These are phyloP conservation scores for Lepidocyrtinus sp. DNA, from an alignment of 2,888 invertebrate species.

Conservation along the genomic window DNA sequence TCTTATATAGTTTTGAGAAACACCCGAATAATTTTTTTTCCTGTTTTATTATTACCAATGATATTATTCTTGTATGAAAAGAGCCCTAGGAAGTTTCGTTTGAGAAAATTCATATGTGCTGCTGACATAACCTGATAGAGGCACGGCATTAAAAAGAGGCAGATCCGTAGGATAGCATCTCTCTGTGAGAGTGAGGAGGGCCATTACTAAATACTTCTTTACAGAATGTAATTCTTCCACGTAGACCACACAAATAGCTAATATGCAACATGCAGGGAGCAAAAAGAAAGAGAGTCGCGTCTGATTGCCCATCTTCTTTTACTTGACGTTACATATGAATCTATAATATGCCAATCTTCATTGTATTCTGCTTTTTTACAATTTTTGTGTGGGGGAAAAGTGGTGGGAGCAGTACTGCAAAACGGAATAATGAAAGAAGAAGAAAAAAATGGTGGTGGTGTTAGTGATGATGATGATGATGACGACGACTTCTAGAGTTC, in stretches of 20 bases:
- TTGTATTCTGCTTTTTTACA: background rate
- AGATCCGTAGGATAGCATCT: background rate
- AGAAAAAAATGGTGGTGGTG: constrained; percentile 27
- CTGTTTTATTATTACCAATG: background rate
- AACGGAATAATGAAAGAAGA: background rate
- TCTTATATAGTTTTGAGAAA: too few species aligned
- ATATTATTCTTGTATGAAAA: constrained; percentile 19
- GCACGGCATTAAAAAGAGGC: background rate
- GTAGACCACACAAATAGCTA: constrained; percentile 58
- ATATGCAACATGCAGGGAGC: constrained; percentile 55
- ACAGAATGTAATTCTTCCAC: background rate
- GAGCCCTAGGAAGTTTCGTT: constrained; percentile 46
- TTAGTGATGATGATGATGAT: constrained; percentile 29
- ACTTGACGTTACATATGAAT: too few species aligned
- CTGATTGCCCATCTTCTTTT: constrained; percentile 42
- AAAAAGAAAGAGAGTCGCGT: constrained; percentile 50
- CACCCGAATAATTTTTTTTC: background rate
- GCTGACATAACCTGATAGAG: background rate
- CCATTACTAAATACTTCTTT: constrained; percentile 9
- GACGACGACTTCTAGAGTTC: constrained; percentile 44
- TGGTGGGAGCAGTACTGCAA: constrained; percentile 44
- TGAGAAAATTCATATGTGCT: background rate
- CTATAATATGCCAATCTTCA: background rate
- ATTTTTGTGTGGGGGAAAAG: constrained; percentile 33
- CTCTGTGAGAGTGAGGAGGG: background rate